These are phyloP conservation scores for Sarotherodon lohbergeri DNA, from an alignment of 2,113 vertebrate genomes.

Conservation along the genomic window DNA sequence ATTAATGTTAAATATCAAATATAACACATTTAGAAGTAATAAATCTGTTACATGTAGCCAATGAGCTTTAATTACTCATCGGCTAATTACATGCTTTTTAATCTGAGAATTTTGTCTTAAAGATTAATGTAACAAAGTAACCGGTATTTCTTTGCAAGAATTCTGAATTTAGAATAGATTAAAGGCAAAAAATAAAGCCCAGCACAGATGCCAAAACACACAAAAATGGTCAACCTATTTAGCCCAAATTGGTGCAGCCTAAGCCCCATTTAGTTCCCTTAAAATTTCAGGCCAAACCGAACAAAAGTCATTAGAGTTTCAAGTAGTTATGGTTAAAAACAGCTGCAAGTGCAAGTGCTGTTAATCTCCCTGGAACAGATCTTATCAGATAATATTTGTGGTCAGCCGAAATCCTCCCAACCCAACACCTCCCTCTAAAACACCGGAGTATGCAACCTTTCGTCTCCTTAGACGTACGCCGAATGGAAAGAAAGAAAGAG, in stretches of 20 bases:
- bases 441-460: not conserved
- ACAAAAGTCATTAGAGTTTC: not conserved
- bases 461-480: not conserved
- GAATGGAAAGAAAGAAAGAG: not conserved
- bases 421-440: not conserved
- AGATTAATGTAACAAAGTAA: not conserved
- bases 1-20: not conserved
- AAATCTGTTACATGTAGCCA: not conserved
- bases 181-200: not conserved
- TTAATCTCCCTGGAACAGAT: not conserved
- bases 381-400: slow-evolving; percentile 10
- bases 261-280: not conserved
- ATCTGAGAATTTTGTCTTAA: not conserved
- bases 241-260: not conserved
- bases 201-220: not conserved
- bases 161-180: not conserved
- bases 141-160: not conserved
- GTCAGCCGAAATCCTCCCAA: not conserved
- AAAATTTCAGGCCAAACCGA: not conserved
- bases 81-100: not conserved
- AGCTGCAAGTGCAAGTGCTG: not conserved
- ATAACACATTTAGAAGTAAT: not conserved
- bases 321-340: not conserved
- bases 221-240: not conserved
- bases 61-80: not conserved